Conservation (phyloP, 2,797 vertebrate genomes). For the Periophthalmus magnuspinnatus region DNA sequence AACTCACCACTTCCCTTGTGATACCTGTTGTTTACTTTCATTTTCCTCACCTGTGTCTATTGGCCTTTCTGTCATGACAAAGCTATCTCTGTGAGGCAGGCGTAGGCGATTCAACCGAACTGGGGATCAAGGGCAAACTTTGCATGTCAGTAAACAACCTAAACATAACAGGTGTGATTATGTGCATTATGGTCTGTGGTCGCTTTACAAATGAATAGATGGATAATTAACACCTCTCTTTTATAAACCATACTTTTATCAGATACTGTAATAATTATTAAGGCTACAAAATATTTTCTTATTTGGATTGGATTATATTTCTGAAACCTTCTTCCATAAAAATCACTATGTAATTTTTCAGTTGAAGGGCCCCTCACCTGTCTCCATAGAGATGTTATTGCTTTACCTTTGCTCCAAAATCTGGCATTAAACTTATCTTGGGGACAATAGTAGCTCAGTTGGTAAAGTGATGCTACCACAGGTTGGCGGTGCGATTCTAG, state of each 20-base stretch:
- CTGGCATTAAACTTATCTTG: no score
- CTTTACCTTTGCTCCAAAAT: no score
- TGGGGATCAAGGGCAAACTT: neutral
- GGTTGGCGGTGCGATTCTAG: no score
- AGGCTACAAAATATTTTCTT: no score
- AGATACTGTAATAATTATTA: neutral
- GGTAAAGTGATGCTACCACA: no score
- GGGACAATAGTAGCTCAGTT: no score
- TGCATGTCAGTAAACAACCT: constrained; percentile 4
- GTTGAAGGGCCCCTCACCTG: no score
- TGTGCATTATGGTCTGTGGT: neutral
- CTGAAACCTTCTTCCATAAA: no score
- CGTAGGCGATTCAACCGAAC: constrained; percentile 10
- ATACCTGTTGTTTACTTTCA: constrained; percentile 31
- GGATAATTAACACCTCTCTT: neutral
- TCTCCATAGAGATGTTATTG: no score
- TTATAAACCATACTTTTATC: neutral
- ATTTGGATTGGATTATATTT: no score
- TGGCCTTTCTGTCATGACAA: constrained; percentile 29
- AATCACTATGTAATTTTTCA: no score
- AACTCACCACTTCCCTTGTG: constrained; percentile 38
- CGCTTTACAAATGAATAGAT: neutral
- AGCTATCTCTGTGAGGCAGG: constrained; percentile 11
- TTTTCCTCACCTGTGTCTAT: constrained; percentile 33
- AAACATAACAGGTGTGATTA: neutral